Evolutionary conservation across 1,140 invertebrate genomes (phyloP).

Genomic region (Drosophila novamexicana): DNA sequence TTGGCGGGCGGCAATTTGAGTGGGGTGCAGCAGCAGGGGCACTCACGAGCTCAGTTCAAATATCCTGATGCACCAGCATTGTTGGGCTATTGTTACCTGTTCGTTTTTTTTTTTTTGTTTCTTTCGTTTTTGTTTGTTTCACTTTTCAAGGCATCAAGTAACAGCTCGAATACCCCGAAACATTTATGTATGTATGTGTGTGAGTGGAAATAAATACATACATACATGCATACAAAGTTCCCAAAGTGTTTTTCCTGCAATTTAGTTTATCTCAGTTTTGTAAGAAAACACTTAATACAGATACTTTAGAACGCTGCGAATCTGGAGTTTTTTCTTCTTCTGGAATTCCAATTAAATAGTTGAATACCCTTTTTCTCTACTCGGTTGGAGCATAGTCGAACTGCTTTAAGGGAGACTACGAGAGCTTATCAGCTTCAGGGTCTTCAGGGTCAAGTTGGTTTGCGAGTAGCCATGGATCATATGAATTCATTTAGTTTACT

Average conservation of each 20-base stretch:
- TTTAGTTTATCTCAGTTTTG: neutral
- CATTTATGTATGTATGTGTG: neutral
- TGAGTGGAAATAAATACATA: neutral
- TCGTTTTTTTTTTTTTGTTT: neutral
- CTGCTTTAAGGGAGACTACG: conserved; percentile 6
- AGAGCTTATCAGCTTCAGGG: conserved; percentile 7
- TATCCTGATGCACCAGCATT: neutral
- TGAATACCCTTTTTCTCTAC: neutral
- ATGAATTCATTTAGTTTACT: conserved; percentile 20
- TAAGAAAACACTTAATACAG: neutral
- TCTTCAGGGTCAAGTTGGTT: conserved; percentile 2
- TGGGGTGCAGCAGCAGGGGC: neutral
- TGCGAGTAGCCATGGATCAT: conserved; percentile 15
- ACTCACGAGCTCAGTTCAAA: conserved; percentile 2
- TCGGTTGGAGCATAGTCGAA: neutral
- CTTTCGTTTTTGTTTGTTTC: neutral
- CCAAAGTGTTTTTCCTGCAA: neutral
- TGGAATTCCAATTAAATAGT: too few species aligned
- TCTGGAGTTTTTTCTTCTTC: too few species aligned
- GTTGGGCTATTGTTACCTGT: neutral
- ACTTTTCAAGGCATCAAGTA: neutral
- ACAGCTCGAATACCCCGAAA: neutral
- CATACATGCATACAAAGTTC: neutral
- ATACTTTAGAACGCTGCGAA: too few species aligned
- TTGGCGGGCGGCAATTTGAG: conserved; percentile 3